Percentiles rank a stretch among this genome's conserved stretches.
Evolutionary conservation across 2,797 vertebrate genomes (phyloP).

Genomic region (Muscicapa striata): DNA sequence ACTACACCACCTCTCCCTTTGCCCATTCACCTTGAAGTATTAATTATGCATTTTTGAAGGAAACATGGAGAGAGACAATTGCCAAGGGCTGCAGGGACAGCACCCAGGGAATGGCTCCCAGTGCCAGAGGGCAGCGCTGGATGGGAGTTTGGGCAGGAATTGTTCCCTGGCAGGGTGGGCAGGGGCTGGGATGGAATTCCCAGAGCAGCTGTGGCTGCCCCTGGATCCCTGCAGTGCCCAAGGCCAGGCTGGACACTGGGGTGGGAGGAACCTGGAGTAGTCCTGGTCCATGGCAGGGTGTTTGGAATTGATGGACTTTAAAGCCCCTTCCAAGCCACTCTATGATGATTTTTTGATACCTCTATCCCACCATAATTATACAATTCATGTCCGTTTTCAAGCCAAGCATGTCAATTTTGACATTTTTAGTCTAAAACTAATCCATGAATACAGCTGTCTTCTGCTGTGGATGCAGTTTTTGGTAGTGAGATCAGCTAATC

Average conservation of each 20-base stretch:
- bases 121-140: no score
- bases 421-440: background rate
- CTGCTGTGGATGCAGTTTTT: background rate
- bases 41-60: background rate
- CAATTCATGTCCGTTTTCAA: background rate
- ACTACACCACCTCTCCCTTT: background rate
- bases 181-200: no score
- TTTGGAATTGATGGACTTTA: accelerated
- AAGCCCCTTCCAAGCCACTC: background rate
- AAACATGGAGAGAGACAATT: background rate
- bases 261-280: accelerated
- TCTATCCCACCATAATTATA: background rate
- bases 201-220: background rate
- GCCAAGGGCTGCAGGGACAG: accelerated
- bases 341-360: accelerated
- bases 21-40: background rate
- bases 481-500: background rate
- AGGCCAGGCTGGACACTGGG: background rate
- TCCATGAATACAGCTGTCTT: background rate
- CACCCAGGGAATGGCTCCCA: accelerated
- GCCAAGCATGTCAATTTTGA: background rate
- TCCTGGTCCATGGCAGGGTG: background rate
- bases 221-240: background rate
- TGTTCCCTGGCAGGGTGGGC: no score
- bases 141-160: no score